phyloP scores from a whole-genome alignment of 2,888 invertebrate genomes.

The Eutolmus rufibarbis region DNA sequence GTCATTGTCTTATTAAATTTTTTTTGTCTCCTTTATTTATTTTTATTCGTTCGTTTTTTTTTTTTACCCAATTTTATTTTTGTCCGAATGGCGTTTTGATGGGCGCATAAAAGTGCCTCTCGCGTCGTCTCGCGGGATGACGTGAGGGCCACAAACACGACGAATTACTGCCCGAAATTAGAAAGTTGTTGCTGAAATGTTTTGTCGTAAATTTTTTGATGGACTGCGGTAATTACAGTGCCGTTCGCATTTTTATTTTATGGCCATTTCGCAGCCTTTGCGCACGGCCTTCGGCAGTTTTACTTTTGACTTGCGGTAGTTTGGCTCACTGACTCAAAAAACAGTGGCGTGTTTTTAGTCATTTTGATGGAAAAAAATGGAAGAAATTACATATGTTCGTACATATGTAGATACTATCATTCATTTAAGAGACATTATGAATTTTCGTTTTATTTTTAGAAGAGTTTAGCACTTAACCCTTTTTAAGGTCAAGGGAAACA shows the following conservation, averaged over 20 bases:
- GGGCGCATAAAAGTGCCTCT: constrained; percentile 9
- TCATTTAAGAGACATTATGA: background rate
- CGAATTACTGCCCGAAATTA: background rate
- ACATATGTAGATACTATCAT: background rate
- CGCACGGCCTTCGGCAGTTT: background rate
- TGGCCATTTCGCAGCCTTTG: background rate
- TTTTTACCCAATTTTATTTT: constrained; percentile 13
- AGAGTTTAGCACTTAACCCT: too few species aligned
- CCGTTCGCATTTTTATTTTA: background rate
- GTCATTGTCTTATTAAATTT: constrained; percentile 18
- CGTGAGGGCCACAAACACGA: background rate
- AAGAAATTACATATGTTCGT: background rate
- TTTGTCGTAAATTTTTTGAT: constrained; percentile 2
- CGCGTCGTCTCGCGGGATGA: background rate
- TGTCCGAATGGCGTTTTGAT: constrained; percentile 29
- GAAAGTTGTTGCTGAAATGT: constrained; percentile 19
- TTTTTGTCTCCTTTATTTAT: background rate
- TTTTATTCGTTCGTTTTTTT: background rate
- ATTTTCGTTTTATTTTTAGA: too few species aligned
- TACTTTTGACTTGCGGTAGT: background rate
- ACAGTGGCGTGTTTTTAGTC: background rate
- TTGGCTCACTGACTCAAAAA: background rate
- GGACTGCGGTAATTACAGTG: background rate
- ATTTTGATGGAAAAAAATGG: background rate
- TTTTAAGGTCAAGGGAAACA: too few species aligned